phyloP scores from a whole-genome alignment of 37 sponge, comb jelly and placozoan genomes.

The Aphrocallistes beatrix region DNA sequence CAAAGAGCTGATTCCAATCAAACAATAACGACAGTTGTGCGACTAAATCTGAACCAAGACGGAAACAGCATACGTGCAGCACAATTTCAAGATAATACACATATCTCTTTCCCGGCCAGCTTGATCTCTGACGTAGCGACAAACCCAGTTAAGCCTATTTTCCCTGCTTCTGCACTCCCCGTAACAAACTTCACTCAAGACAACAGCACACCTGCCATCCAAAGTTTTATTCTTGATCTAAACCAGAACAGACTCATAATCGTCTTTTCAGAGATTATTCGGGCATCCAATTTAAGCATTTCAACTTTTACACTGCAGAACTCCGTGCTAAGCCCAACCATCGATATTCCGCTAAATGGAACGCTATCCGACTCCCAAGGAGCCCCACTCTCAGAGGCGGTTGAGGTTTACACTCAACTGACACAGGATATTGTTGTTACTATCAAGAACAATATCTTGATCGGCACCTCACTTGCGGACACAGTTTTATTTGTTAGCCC shows the following conservation, averaged over 20 bases:
- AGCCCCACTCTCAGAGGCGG: not conserved
- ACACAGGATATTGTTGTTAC: not conserved
- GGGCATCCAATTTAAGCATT: not conserved
- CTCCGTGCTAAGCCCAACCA: not conserved
- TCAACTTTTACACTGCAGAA: not conserved
- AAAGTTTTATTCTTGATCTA: conserved; percentile 42
- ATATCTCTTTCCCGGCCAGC: conserved; percentile 38
- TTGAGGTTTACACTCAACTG: not conserved
- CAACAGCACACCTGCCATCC: conserved; percentile 35
- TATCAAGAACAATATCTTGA: not conserved
- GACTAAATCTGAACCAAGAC: not conserved
- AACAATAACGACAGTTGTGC: not conserved
- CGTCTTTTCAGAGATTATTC: conserved; percentile 58
- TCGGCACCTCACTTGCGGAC: not conserved
- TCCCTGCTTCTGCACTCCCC: conserved; percentile 36
- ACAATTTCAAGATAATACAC: conserved; percentile 34
- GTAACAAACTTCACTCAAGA: conserved; percentile 49
- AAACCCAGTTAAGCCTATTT: conserved; percentile 47
- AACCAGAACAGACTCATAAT: conserved; percentile 40
- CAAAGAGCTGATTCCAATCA: not conserved
- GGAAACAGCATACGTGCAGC: not conserved
- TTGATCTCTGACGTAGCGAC: conserved; percentile 37
- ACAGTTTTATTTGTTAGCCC: not conserved
- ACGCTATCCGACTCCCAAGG: not conserved
- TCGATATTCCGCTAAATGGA: not conserved